Conservation (phyloP, 2,113 vertebrate species). For the Gracilinanus agilis region DNA sequence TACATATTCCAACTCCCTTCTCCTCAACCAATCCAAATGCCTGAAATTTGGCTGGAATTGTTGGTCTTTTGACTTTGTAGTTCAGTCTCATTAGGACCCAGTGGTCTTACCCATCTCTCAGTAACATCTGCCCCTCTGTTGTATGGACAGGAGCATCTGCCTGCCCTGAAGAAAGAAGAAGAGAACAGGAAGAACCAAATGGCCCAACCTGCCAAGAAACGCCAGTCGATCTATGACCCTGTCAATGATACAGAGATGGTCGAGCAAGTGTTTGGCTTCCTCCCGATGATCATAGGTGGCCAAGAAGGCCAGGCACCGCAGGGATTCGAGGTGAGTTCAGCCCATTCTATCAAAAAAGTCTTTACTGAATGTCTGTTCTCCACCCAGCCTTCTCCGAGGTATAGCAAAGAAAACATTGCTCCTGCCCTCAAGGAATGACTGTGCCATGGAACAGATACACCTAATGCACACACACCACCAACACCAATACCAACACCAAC, state of each 20-base stretch:
- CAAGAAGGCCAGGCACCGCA: conserved; percentile 89
- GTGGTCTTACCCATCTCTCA: not conserved
- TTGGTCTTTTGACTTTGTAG: not conserved
- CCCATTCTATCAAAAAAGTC: not conserved
- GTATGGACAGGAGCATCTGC: conserved; percentile 83
- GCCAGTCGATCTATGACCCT: conserved; percentile 79
- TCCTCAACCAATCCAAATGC: not conserved
- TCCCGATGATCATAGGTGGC: conserved; percentile 88
- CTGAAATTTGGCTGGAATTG: not conserved
- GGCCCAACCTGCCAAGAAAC: conserved; percentile 75
- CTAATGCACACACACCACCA: not conserved
- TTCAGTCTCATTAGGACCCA: not conserved
- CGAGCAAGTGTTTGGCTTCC: conserved; percentile 94
- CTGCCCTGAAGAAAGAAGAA: conserved; percentile 80
- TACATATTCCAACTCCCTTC: not conserved
- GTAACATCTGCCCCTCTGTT: conserved; percentile 45
- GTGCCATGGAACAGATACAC: not conserved
- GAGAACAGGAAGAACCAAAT: conserved; percentile 77
- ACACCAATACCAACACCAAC: too few relatives aligned
- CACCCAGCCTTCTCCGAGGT: rapidly evolving
- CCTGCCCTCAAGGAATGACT: not conserved
- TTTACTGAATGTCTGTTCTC: not conserved
- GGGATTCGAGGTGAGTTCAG: conserved; percentile 87
- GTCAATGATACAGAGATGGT: conserved; percentile 92
- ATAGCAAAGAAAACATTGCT: not conserved